Evolutionary conservation across 2,888 invertebrate species (phyloP).

Genomic region (Scaeva pyrastri): DNA sequence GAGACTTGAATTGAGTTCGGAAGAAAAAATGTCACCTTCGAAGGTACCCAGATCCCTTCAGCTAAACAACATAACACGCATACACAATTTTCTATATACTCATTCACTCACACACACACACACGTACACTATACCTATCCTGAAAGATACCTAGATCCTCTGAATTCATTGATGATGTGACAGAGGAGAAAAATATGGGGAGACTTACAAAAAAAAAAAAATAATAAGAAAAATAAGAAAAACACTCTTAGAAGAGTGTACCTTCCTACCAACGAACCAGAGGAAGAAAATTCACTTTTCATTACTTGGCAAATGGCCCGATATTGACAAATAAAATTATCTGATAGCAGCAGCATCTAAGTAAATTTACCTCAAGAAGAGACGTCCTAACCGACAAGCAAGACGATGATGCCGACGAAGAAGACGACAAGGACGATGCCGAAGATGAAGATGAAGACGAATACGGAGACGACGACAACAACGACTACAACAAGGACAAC

Average conservation of each 20-base stretch:
- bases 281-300: slow-evolving; percentile 75
- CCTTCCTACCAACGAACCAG: slow-evolving; percentile 2
- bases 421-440: no score
- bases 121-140: not conserved
- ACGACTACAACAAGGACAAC: slow-evolving; percentile 16
- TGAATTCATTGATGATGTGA: slow-evolving; percentile 25
- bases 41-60: slow-evolving; percentile 42
- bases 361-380: slow-evolving; percentile 75
- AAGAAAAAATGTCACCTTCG: slow-evolving; percentile 49
- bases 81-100: slow-evolving; percentile 19
- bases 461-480: slow-evolving; percentile 18
- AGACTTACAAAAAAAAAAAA: slow-evolving; percentile 1
- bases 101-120: not conserved
- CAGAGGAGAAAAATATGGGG: not conserved
- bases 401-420: slow-evolving; percentile 21
- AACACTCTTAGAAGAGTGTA: slow-evolving; percentile 53
- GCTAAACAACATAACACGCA: slow-evolving; percentile 70
- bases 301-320: slow-evolving; percentile 76
- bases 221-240: slow-evolving; percentile 64
- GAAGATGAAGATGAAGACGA: slow-evolving; percentile 16
- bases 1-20: slow-evolving; percentile 25
- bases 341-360: slow-evolving; percentile 75
- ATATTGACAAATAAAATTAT: slow-evolving; percentile 76
- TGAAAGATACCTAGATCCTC: slow-evolving; percentile 13
- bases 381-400: slow-evolving; percentile 45